A percentile compares a stretch with the other conserved stretches of the same genome.
phyloP scores from a whole-genome alignment of 2,888 invertebrate genomes.

The Andrena haemorrhoa region DNA sequence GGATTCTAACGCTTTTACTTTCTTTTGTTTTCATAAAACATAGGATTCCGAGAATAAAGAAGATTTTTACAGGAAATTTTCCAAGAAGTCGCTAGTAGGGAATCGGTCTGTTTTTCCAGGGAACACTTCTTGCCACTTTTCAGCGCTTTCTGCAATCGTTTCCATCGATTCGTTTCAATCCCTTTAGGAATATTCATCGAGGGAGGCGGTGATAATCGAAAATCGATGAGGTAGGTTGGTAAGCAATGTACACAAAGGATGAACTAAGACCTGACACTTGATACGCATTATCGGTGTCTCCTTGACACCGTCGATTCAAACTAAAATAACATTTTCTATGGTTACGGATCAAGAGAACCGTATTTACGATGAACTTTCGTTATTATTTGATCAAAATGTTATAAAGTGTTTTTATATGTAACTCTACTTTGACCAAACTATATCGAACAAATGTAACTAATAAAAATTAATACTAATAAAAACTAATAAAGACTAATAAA shows the following conservation, averaged over 20 bases:
- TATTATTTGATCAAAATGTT: neutral
- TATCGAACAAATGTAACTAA: neutral
- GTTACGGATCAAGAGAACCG: neutral
- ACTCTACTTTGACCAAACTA: neutral
- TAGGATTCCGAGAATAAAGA: neutral
- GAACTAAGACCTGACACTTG: constrained; percentile 41
- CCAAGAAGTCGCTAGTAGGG: neutral
- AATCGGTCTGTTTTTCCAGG: constrained; percentile 6
- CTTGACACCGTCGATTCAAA: constrained; percentile 3
- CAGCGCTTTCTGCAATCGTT: constrained; percentile 33
- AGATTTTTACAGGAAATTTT: neutral
- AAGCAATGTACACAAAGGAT: constrained; percentile 36
- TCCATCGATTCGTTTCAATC: constrained; percentile 40
- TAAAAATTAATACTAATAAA: too few relatives aligned
- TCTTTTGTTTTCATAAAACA: neutral
- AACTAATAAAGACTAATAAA: too few relatives aligned
- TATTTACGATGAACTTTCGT: neutral
- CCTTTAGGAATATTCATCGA: constrained; percentile 48
- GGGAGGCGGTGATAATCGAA: constrained; percentile 42
- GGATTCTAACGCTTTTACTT: neutral
- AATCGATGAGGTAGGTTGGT: constrained; percentile 36
- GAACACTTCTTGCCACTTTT: constrained; percentile 14
- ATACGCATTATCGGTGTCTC: constrained; percentile 51
- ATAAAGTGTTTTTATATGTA: too few relatives aligned
- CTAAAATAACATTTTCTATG: constrained; percentile 16